Evolutionary conservation across 1,140 invertebrate species (phyloP), one percentile per base, ranked within the genome.

Genomic region (Pentalonia nigronervosa): DNA sequence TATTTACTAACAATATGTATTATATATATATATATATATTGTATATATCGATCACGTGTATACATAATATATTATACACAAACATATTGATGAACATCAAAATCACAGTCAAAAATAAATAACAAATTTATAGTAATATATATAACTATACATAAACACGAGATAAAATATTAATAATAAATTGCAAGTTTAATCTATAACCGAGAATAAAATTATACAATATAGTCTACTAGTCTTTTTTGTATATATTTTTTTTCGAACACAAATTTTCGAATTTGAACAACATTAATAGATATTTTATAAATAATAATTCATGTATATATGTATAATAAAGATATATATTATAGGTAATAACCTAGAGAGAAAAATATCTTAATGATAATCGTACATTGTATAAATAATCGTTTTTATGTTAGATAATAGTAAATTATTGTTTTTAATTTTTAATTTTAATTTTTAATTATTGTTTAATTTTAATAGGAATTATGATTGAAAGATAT

Each of bases 21-120:
- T n/a, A 67, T n/a, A 11, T 14, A n/a, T n/a, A 67, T n/a, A 11
- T 14, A n/a, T 41, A 41, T 41, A 41, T 67, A 67, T 67, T 67
- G 60, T n/a, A 67, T n/a, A 67, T 67, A 67, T 67, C 25, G 30
- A 67, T n/a, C 60, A 48, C 21, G 20, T 60, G 45, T 83, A 48
- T 47, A 47, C 7, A 81, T n/a, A 9, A 90, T 45, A 45, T 67
- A 56, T 90, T 47, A 67, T 67, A 60, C 81, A 90, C 50, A 45
- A 3, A 45, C 20, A 81, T 91, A 76, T 91, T 45, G 67, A 91
- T 91, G 36, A 91, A 91, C 90, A 91, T 81, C 45, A 48, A 92
- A 92, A 92, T 92, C 90, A 93, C 91, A 93, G 91, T 84, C 76
- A 84, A 93, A 84, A 93, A 84, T 93, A 93, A 93, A 93, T 93